These are phyloP conservation scores for Bos indicus DNA, from an alignment of 2,113 vertebrate genomes.

Conservation along the genomic window DNA sequence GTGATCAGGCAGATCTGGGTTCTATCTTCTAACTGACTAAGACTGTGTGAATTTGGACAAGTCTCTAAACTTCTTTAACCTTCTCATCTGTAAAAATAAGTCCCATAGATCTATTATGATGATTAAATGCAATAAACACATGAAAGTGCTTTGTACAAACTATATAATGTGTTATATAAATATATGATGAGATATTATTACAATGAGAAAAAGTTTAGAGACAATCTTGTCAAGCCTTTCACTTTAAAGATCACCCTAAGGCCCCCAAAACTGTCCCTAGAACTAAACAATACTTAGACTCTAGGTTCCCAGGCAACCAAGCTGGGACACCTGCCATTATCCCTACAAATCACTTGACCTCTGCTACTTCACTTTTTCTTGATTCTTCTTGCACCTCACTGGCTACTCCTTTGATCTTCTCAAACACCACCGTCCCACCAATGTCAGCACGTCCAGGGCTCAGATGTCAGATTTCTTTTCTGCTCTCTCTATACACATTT, in stretches of 20 bases:
- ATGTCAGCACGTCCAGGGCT: background rate
- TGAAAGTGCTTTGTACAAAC: slow-evolving; percentile 30
- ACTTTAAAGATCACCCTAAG: background rate
- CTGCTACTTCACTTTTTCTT: background rate
- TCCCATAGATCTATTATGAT: background rate
- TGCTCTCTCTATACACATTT: background rate
- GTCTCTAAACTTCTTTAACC: slow-evolving; percentile 24
- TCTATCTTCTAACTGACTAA: background rate
- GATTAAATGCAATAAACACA: background rate
- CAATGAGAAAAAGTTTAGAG: background rate
- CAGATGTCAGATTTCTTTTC: background rate
- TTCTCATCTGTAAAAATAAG: slow-evolving; percentile 30
- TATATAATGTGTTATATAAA: background rate
- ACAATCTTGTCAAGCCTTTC: background rate
- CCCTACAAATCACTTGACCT: background rate
- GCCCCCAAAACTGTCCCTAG: background rate
- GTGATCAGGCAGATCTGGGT: background rate
- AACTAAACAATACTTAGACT: background rate
- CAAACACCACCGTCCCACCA: background rate
- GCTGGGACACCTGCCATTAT: background rate
- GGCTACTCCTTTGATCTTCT: background rate
- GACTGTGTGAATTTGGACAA: background rate
- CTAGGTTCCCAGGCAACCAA: background rate
- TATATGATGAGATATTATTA: background rate
- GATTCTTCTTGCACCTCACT: background rate